Percentiles rank a stretch among this genome's conserved stretches.
Conservation (phyloP, 2,888 invertebrate species). For the Pecten maximus region DNA sequence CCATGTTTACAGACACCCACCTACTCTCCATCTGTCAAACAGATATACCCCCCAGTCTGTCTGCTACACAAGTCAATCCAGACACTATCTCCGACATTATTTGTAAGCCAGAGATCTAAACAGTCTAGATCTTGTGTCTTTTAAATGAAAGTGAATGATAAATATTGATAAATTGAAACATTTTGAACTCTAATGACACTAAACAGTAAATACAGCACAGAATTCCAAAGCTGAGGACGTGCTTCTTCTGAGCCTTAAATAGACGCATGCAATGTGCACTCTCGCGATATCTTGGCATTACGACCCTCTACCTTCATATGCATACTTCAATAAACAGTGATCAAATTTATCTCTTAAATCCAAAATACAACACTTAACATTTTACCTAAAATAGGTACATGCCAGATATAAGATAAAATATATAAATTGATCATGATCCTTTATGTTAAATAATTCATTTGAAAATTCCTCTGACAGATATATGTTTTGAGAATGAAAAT, state of each 20-base stretch:
- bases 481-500: neutral
- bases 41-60: neutral
- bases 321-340: neutral
- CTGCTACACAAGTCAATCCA: neutral
- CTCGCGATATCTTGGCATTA: neutral
- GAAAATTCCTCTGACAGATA: neutral
- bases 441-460: neutral
- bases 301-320: neutral
- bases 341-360: neutral
- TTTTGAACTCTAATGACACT: neutral
- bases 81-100: neutral
- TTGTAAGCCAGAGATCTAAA: neutral
- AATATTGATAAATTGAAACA: slow-evolving; percentile 18
- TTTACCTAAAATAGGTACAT: neutral
- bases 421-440: neutral
- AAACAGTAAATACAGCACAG: neutral
- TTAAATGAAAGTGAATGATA: slow-evolving; percentile 21
- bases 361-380: neutral
- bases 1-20: neutral
- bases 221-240: neutral
- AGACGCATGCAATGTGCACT: neutral
- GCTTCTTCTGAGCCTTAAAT: neutral
- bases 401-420: neutral
- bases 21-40: neutral
- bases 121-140: neutral